Base-by-base conservation (phyloP, 1,140 invertebrate species). In the Hylaeus anthracinus region DNA sequence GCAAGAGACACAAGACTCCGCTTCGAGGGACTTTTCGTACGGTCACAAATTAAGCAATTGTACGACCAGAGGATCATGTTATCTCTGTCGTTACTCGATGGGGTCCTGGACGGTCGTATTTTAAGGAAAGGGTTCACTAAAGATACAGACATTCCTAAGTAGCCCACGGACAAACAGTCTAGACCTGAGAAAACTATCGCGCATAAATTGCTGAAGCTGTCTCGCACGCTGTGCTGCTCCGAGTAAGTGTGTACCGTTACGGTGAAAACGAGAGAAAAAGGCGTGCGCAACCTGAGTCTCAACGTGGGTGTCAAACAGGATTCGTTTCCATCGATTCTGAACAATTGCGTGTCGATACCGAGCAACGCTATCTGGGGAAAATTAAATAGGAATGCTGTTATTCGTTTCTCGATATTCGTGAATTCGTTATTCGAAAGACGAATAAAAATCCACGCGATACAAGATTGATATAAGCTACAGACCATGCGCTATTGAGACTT, bases 191-290 rank as follows among this genome's bases (percentile, higher is more conserved):
- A 73, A 79, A 63, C 70, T 72, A 61, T 65, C 70, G 4, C 61
- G 77, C 61, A 58, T 79, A 79, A 73, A 72, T 79, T 55, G n/a
- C 12, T n/a, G 12, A 37, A 26, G 37, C 6, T 63, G 45, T 9
- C 26, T 48, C 10, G 5, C 3, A 0, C 10, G 51, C 5, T n/a
- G 26, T 37, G 48, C 1, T 39, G 58, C 71, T 79, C 15, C 60
- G 65, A 39, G 41, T 41, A 3, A 41, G 43, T 39, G 1, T 63
- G 41, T 79, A 72, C 48, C 69, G 69, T 72, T 73, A 65, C 14
- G 26, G 5, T 43, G 77, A 45, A 53, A 61, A 71, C 26, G 10
- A 15, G 10, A 43, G 58, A 77, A 70, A 70, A 77, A 58, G 15
- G 15, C 3, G 39, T 26, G 26, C 45, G 8, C 15, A 43, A 41